Conservation (phyloP, 2,888 invertebrate genomes). For the Priocnemis perturbator region DNA sequence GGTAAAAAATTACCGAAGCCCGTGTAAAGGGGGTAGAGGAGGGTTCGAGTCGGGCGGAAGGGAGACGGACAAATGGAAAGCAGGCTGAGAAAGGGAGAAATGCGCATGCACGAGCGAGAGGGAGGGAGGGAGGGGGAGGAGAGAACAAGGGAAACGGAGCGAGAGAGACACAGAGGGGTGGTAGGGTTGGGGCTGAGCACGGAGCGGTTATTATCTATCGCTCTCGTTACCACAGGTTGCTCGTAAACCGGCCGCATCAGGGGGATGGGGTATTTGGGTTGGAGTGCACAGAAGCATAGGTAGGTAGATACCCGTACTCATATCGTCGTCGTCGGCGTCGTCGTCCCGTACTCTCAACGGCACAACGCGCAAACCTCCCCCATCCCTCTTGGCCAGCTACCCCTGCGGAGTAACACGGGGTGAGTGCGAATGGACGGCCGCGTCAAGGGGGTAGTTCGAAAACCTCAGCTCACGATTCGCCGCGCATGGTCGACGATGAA, state of each 20-base stretch:
- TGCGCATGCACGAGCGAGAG: not conserved
- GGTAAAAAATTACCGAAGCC: slow-evolving; percentile 37
- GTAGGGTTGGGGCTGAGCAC: slow-evolving; percentile 62
- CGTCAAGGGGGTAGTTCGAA: slow-evolving; percentile 67
- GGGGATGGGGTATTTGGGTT: slow-evolving; percentile 66
- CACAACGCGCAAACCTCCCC: slow-evolving; percentile 11
- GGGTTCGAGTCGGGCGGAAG: not conserved
- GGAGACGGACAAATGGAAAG: slow-evolving; percentile 14
- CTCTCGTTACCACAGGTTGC: slow-evolving; percentile 76
- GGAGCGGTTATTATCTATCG: slow-evolving; percentile 76
- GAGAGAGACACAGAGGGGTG: slow-evolving; percentile 32
- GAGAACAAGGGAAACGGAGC: slow-evolving; percentile 31
- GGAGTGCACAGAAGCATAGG: slow-evolving; percentile 63
- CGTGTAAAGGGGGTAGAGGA: slow-evolving; percentile 12
- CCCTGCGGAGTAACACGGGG: slow-evolving; percentile 52
- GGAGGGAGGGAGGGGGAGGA: slow-evolving; percentile 32
- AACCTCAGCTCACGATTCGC: slow-evolving; percentile 57
- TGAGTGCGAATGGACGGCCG: slow-evolving; percentile 65
- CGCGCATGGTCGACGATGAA: slow-evolving; percentile 42
- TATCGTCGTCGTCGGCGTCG: slow-evolving; percentile 57
- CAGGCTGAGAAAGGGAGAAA: slow-evolving; percentile 29
- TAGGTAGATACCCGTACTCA: slow-evolving; percentile 64
- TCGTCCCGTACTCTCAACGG: slow-evolving; percentile 46
- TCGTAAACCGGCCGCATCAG: slow-evolving; percentile 74
- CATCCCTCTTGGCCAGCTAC: slow-evolving; percentile 26